phyloP scores from a whole-genome alignment of 2,888 invertebrate genomes.

The Ctena decussata region DNA sequence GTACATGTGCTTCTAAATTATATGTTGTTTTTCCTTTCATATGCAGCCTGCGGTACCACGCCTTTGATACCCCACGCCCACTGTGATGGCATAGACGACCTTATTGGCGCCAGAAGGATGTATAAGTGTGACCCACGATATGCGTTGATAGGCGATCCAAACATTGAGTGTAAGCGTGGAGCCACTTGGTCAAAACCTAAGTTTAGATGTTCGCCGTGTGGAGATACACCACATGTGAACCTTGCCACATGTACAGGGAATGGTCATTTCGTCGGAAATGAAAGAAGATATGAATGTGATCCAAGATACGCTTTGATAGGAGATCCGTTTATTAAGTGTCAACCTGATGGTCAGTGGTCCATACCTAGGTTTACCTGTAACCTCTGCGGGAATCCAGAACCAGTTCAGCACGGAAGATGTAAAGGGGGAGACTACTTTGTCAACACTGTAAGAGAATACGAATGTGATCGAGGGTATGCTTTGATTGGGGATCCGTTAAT shows the following conservation, averaged over 20 bases:
- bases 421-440: constrained; percentile 10
- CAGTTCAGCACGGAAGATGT: not conserved
- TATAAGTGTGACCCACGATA: constrained; percentile 40
- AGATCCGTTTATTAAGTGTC: constrained; percentile 32
- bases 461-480: constrained; percentile 28
- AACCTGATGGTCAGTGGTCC: constrained; percentile 22
- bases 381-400: not conserved
- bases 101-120: constrained; percentile 32
- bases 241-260: constrained; percentile 29
- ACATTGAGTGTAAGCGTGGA: constrained; percentile 26
- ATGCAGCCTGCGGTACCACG: constrained; percentile 24
- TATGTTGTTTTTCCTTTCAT: not conserved
- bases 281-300: constrained; percentile 25
- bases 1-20: no score
- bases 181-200: constrained; percentile 32
- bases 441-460: not conserved
- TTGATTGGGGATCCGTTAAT: constrained; percentile 19
- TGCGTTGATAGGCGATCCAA: constrained; percentile 26
- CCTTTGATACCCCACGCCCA: constrained; percentile 15
- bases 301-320: constrained; percentile 47
- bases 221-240: constrained; percentile 18
- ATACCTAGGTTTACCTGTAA: constrained; percentile 19
- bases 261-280: constrained; percentile 18
- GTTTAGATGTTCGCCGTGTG: constrained; percentile 47
- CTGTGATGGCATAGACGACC: constrained; percentile 33